Conservation (phyloP, 2,797 vertebrate genomes). For the Discoglossus pictus region DNA sequence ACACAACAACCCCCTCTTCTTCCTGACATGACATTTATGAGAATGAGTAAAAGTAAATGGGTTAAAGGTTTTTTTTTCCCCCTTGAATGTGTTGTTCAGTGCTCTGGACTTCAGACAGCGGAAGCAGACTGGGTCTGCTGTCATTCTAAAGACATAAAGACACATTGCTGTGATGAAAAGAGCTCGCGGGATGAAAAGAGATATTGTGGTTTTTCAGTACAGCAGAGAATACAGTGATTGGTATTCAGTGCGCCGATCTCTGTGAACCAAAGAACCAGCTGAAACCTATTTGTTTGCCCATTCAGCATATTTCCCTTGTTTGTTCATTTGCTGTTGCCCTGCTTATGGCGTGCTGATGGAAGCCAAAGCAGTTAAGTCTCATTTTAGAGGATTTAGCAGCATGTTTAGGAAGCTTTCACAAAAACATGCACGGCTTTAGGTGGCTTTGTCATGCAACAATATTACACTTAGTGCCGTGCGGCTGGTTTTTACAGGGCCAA, state of each 20-base stretch:
- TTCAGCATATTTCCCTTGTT: constrained; percentile 72
- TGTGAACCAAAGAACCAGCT: constrained; percentile 71
- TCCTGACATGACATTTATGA: no score
- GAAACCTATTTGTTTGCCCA: constrained; percentile 70
- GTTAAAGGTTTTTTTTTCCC: constrained; percentile 61
- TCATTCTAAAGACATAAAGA: constrained; percentile 65
- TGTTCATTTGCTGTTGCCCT: constrained; percentile 69
- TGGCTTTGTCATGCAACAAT: constrained; percentile 70
- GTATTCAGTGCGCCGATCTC: constrained; percentile 64
- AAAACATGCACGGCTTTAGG: constrained; percentile 65
- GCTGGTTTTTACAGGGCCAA: constrained; percentile 51
- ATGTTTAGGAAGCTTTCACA: constrained; percentile 70
- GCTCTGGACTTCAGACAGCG: constrained; percentile 67
- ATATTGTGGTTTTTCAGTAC: constrained; percentile 69
- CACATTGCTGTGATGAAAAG: constrained; percentile 67
- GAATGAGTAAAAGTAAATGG: constrained; percentile 55
- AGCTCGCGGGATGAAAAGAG: constrained; percentile 67
- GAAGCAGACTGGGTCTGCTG: constrained; percentile 68
- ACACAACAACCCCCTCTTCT: no score
- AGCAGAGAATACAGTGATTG: constrained; percentile 71
- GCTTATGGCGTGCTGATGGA: constrained; percentile 64
- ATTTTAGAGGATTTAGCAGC: constrained; percentile 72
- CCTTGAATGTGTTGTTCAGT: constrained; percentile 67
- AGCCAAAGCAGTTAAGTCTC: constrained; percentile 69
- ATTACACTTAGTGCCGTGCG: constrained; percentile 67